These are phyloP conservation scores for Ammodytes marinus DNA, from an alignment of 2,113 vertebrate genomes.

Conservation along the genomic window DNA sequence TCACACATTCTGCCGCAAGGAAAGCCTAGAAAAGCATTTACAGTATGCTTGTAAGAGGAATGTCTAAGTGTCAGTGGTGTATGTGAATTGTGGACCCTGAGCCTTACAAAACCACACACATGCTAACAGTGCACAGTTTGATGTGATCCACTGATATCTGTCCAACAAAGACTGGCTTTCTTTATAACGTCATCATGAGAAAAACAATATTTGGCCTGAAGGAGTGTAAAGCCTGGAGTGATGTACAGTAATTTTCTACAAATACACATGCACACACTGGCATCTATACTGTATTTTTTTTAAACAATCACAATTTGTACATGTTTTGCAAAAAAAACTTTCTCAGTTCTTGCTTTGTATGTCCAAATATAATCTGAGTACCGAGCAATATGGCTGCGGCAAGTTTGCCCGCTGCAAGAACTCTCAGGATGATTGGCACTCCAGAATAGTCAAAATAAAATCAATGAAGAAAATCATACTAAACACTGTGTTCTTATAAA, in stretches of 20 bases:
- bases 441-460: no score
- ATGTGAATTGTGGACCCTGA: constrained; percentile 7
- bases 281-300: no score
- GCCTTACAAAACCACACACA: constrained; percentile 43
- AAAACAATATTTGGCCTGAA: constrained; percentile 34
- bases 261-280: background rate
- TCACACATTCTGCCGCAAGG: constrained; percentile 24
- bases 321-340: no score
- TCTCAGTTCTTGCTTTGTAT: background rate
- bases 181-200: constrained; percentile 20
- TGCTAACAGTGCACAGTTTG: constrained; percentile 29
- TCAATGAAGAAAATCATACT: background rate
- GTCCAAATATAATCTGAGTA: no score
- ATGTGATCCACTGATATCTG: constrained; percentile 46
- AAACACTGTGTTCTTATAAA: background rate
- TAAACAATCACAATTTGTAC: no score
- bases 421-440: background rate
- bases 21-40: constrained; percentile 41
- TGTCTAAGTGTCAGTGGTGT: constrained; percentile 45
- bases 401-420: no score
- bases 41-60: constrained; percentile 32
- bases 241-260: background rate
- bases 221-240: background rate
- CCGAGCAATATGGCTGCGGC: no score
- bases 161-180: constrained; percentile 30